Percentiles rank a stretch among this genome's conserved stretches.
Evolutionary conservation across 1,140 invertebrate species (phyloP).

Genomic region (honey bee (Apis mellifera)): DNA sequence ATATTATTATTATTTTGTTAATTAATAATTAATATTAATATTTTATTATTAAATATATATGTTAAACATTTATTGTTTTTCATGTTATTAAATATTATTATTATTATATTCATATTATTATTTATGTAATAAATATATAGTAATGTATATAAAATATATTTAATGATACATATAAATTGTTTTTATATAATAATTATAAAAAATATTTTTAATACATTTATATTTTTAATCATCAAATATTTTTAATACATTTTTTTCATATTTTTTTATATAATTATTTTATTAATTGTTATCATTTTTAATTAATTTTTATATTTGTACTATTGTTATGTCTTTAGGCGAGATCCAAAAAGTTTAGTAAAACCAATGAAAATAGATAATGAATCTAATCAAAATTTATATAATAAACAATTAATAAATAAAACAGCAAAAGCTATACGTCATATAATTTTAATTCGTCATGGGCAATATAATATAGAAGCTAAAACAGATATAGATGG

Average conservation of each 20-base stretch:
- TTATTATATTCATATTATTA: background rate
- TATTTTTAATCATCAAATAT: too few species aligned
- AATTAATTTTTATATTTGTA: background rate
- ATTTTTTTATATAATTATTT: constrained; percentile 15
- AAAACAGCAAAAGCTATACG: constrained; percentile 87
- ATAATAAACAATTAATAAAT: constrained; percentile 84
- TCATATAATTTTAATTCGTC: constrained; percentile 95
- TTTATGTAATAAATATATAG: background rate
- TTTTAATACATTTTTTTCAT: constrained; percentile 4
- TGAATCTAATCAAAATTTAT: constrained; percentile 84
- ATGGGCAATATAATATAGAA: constrained; percentile 94
- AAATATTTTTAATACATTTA: background rate
- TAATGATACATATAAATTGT: background rate
- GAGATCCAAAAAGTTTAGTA: constrained; percentile 87
- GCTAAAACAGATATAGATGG: constrained; percentile 89
- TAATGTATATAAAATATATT: background rate
- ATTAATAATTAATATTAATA: too few species aligned
- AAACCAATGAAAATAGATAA: constrained; percentile 82
- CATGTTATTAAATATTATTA: background rate
- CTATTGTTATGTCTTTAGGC: constrained; percentile 80
- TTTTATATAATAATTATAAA: background rate
- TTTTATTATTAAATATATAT: background rate
- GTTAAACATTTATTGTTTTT: background rate
- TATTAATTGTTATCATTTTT: background rate
- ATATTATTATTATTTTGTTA: background rate